Evolutionary conservation across 2,888 invertebrate genomes (phyloP), one percentile per base, ranked within the genome.

Genomic region (Schizotus pectinicornis): DNA sequence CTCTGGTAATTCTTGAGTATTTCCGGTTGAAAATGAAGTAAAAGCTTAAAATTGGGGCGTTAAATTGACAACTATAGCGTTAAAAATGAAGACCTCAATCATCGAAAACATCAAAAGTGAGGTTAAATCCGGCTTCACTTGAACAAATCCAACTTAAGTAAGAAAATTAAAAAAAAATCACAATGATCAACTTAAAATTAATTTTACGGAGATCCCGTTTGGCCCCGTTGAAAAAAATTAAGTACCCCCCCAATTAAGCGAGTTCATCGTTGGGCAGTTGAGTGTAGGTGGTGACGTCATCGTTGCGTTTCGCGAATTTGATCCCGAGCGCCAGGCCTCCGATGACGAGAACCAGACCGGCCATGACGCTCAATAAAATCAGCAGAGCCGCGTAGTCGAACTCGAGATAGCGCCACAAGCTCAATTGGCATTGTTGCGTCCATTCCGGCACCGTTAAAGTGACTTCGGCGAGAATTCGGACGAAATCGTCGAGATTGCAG

Each of bases 401-500:
- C 8, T 31, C 7, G 30, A 38, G 38, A 7, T 12, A 22, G 11
- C 48, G 42, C 5, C 39, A 37, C 61, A 59, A 65, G 6, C 48
- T 56, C 14, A 60, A 22, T 54, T 55, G 59, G 43, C 92, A 92
- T 71, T 91, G 92, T 0, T 77, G 72, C 6, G 86, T 82, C 89
- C 91, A 91, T 68, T 90, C 80, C 1, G 81, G 80, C 9, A 85
- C 83, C 50, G 50, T 63, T 0, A 80, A 31, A 6, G 89, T 74
- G 0, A 89, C 77, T 59, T n/a, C n/a, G n/a, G n/a, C n/a, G n/a
- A 90, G 87, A 32, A 86, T 64, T 7, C 74, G 66, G n/a, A 80
- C 72, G 74, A 88, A 89, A 67, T 83, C 78, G 3, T 81, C 76
- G 1, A 91, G 70, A 0, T 88, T 85, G 69, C 93, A 93, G 9